These are phyloP conservation scores for Nycteola revayana DNA, from an alignment of 2,888 invertebrate species.

Conservation along the genomic window DNA sequence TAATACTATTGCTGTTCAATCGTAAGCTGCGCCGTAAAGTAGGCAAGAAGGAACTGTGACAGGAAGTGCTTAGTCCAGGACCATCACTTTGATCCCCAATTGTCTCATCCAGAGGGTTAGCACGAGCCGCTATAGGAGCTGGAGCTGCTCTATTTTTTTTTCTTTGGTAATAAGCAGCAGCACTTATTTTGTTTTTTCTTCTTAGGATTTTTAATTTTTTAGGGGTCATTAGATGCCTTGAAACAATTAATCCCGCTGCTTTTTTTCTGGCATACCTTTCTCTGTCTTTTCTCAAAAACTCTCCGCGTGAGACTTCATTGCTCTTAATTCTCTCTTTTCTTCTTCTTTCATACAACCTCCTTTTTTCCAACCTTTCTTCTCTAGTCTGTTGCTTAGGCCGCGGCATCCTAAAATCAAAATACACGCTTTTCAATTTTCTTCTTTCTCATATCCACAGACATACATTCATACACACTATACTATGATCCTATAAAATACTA, in stretches of 20 bases:
- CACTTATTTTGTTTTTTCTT: slow-evolving; percentile 12
- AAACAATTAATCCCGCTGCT: slow-evolving; percentile 10
- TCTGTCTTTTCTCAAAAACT: slow-evolving; percentile 13
- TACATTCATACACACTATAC: slow-evolving; percentile 6
- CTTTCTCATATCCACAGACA: slow-evolving; percentile 7
- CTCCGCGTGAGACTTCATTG: slow-evolving; percentile 7
- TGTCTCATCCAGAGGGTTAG: slow-evolving; percentile 8
- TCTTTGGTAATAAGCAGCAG: slow-evolving; percentile 11
- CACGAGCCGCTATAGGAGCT: slow-evolving; percentile 7
- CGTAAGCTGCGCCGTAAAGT: slow-evolving; percentile 7
- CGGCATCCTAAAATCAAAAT: slow-evolving; percentile 10
- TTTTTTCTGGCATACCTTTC: slow-evolving; percentile 12
- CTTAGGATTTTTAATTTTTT: slow-evolving; percentile 5
- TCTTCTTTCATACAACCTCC: slow-evolving; percentile 8
- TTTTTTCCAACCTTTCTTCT: slow-evolving; percentile 7
- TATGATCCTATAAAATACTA: slow-evolving; percentile 3
- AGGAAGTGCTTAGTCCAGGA: slow-evolving; percentile 7
- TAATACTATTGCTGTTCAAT: slow-evolving; percentile 8
- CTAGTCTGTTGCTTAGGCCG: slow-evolving; percentile 5
- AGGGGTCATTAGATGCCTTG: slow-evolving; percentile 11
- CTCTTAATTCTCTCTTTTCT: slow-evolving; percentile 11
- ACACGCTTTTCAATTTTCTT: slow-evolving; percentile 4
- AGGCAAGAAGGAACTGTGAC: slow-evolving; percentile 7
- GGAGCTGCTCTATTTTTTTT: slow-evolving; percentile 6
- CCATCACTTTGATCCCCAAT: slow-evolving; percentile 5